These are phyloP conservation scores for Prionailurus bengalensis DNA, from an alignment of 2,113 vertebrate species.

Conservation along the genomic window DNA sequence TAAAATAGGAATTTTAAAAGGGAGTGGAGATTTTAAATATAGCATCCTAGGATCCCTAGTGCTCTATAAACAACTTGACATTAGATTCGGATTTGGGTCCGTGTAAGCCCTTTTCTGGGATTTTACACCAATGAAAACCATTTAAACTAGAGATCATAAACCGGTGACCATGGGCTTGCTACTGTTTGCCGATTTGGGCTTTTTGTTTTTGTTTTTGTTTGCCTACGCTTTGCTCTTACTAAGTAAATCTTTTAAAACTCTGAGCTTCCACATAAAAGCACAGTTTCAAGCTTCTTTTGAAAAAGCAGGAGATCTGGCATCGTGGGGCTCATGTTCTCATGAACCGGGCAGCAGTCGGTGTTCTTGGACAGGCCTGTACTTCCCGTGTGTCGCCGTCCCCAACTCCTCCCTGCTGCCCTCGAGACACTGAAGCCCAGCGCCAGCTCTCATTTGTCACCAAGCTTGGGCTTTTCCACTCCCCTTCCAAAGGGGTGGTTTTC, in stretches of 20 bases:
- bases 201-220: not conserved
- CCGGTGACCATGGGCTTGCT: not conserved
- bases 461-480: not conserved
- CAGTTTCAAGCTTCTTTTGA: not conserved
- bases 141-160: not conserved
- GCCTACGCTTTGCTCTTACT: not conserved
- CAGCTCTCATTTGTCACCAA: not conserved
- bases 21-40: not conserved
- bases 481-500: not conserved
- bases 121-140: not conserved
- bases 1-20: not conserved
- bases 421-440: fast-evolving
- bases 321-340: fast-evolving
- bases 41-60: not conserved
- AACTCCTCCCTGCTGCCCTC: not conserved
- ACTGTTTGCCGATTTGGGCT: not conserved
- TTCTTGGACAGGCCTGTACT: not conserved
- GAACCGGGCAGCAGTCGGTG: not conserved
- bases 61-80: not conserved
- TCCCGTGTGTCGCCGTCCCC: not conserved
- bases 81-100: not conserved
- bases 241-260: not conserved
- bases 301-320: not conserved
- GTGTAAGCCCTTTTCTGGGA: not conserved
- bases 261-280: not conserved